A percentile compares a stretch with the other conserved stretches of the same genome.
Evolutionary conservation across 1,140 invertebrate species (phyloP).

Genomic region (Pteromalus puparum): DNA sequence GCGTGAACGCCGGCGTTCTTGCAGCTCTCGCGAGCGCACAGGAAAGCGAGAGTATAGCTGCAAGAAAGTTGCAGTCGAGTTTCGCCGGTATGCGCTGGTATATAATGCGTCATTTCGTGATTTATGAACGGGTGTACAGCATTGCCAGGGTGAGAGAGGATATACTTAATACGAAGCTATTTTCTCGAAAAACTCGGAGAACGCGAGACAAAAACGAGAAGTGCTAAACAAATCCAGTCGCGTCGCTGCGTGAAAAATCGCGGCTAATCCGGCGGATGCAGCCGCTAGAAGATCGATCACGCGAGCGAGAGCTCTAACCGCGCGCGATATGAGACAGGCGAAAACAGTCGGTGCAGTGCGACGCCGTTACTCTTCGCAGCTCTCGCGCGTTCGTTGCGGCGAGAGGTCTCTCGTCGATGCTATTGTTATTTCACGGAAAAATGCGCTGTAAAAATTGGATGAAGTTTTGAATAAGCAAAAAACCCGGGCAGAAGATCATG

Average conservation of each 20-base stretch:
- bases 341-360: no score
- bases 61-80: constrained; percentile 9
- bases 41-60: constrained; percentile 17
- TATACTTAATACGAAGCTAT: neutral
- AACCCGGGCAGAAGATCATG: neutral
- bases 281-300: no score
- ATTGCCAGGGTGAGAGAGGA: neutral
- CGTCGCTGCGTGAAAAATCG: no score
- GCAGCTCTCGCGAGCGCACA: neutral
- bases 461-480: neutral
- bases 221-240: neutral
- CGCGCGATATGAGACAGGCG: no score
- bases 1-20: constrained; percentile 29
- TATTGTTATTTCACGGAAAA: no score
- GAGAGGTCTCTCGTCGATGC: no score
- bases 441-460: no score
- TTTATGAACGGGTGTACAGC: neutral
- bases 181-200: neutral
- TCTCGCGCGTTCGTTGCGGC: no score
- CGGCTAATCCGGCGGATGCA: no score
- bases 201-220: neutral
- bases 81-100: neutral
- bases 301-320: no score
- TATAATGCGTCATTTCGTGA: neutral
- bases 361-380: no score